These are phyloP conservation scores for Dendropsophus ebraccatus DNA, from an alignment of 2,113 vertebrate species.

Conservation along the genomic window DNA sequence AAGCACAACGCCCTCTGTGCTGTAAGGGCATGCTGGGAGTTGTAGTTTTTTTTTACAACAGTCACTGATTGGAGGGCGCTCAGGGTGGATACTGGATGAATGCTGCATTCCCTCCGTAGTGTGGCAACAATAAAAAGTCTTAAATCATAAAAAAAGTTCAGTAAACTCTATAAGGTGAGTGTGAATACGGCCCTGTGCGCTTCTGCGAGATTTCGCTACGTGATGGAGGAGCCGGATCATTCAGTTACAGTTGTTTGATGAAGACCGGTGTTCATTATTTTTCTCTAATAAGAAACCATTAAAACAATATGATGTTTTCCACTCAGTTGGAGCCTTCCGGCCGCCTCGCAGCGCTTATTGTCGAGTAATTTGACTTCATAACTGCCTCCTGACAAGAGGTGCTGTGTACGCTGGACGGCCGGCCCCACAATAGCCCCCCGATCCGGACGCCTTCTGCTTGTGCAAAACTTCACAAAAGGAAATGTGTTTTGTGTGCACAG, in stretches of 20 bases:
- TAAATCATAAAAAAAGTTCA: neutral
- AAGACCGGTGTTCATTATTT: constrained; percentile 36
- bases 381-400: constrained; percentile 58
- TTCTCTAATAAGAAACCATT: constrained; percentile 17
- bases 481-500: constrained; percentile 65
- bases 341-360: constrained; percentile 20
- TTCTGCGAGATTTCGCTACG: neutral
- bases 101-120: too few species aligned
- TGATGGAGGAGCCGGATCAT: constrained; percentile 1
- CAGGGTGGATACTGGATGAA: too few species aligned
- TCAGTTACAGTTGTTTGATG: constrained; percentile 23
- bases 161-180: neutral
- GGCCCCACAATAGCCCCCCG: neutral
- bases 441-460: too few species aligned
- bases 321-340: constrained; percentile 40
- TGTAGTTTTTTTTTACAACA: too few species aligned
- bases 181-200: neutral
- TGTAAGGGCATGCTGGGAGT: too few species aligned
- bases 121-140: too few species aligned
- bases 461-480: constrained; percentile 64
- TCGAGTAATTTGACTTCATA: constrained; percentile 60
- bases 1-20: too few species aligned
- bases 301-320: constrained; percentile 48
- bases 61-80: too few species aligned
- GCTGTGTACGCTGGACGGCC: neutral